Evolutionary conservation across 2,797 vertebrate species (phyloP), one percentile per base, ranked within the genome.

Genomic region (Ambastaia sidthimunki): DNA sequence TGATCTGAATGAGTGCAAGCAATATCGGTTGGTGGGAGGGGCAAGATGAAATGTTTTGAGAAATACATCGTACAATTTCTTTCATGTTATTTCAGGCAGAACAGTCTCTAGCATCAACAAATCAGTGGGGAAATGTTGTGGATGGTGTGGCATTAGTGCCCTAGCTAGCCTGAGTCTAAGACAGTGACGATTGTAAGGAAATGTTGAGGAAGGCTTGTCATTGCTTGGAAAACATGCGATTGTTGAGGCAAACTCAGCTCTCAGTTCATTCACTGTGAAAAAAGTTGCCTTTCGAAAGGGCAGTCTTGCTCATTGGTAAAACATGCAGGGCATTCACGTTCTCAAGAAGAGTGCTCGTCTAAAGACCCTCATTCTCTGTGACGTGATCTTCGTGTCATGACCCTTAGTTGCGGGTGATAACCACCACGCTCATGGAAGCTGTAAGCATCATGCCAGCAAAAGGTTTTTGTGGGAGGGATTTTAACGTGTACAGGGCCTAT

Each of bases 251-350:
- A 93, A 87, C 55, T 85, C 86, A 80, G 70, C 68, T 81, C 85
- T 93, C 88, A 92, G 91, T 92, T 94, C 95, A 94, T 94, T 95
- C 93, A 92, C 87, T 89, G 76, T 93, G 85, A 90, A 91, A 57
- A 90, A 90, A 82, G 86, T 91, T 91, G 88, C 89, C 88, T 90
- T 85, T 90, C 54, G 11, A 82, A 74, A 77, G 74, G 76, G 75
- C 74, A 67, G 52, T 76, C 80, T 84, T 62, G 55, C 88, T 87
- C 86, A 85, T 92, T 63, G 77, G 90, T 86, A 84, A 86, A 80
- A 92, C 97, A 99, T 99, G 97, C 97, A 96, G 91, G 93, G 93
- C 95, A 94, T 94, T 94, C 93, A 90, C 91, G 84, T 91, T 74
- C 76, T 82, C 88, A 89, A 91, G 87, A 92, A 90, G 84, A 83